These are phyloP conservation scores for Garra rufa DNA, from an alignment of 2,113 vertebrate genomes.

Conservation along the genomic window DNA sequence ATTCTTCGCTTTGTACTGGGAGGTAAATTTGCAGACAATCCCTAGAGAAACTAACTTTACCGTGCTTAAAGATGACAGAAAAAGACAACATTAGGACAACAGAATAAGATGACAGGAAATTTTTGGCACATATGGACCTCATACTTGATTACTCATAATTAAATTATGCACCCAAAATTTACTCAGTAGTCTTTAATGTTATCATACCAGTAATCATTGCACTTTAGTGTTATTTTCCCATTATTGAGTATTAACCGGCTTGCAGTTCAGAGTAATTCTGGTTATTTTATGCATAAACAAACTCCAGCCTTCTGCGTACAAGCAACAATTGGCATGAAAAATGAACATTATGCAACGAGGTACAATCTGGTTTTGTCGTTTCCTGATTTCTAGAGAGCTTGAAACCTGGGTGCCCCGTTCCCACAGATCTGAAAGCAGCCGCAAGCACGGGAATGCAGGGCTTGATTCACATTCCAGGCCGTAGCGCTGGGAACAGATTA, in stretches of 20 bases:
- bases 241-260: neutral
- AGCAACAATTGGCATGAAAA: neutral
- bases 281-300: neutral
- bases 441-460: neutral
- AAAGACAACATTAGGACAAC: too few relatives aligned
- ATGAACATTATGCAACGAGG: neutral
- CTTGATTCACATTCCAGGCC: constrained; percentile 30
- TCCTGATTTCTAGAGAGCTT: neutral
- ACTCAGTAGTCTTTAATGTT: too few relatives aligned
- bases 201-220: neutral
- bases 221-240: neutral
- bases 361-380: neutral
- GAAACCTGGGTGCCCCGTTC: neutral
- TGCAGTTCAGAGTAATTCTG: neutral
- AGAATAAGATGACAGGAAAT: too few relatives aligned
- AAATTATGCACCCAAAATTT: too few relatives aligned
- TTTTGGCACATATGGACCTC: too few relatives aligned
- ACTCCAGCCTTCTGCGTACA: neutral
- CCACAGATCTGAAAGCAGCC: neutral
- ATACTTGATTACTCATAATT: neutral
- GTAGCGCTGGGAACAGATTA: constrained; percentile 33
- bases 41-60: too few relatives aligned
- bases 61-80: too few relatives aligned
- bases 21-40: too few relatives aligned
- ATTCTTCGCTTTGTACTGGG: too few relatives aligned